A percentile compares a stretch with the other conserved stretches of the same genome.
phyloP scores from a whole-genome alignment of 2,797 vertebrate species.

The Hippocampus kuda region DNA sequence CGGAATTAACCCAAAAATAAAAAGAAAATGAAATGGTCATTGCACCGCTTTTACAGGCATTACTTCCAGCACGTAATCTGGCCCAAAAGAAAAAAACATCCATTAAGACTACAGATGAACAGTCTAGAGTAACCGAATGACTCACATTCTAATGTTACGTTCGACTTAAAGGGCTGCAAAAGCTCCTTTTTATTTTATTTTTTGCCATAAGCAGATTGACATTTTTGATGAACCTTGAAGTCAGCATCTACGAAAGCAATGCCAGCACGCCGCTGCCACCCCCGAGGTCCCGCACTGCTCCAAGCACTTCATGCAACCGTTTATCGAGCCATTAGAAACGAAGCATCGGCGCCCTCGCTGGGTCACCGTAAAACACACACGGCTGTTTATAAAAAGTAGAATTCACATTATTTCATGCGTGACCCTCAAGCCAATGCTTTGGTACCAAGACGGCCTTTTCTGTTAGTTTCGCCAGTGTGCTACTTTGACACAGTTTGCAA shows the following conservation, averaged over 20 bases:
- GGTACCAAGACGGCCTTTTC: background rate
- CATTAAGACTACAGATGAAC: conserved; percentile 42
- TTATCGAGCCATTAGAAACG: conserved; percentile 29
- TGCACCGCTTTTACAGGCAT: conserved; percentile 43
- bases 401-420: background rate
- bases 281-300: conserved; percentile 34
- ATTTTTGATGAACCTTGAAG: conserved; percentile 48
- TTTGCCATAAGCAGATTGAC: conserved; percentile 58
- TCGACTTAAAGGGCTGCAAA: conserved; percentile 52
- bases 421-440: background rate
- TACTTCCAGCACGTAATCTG: conserved; percentile 53
- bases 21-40: conserved; percentile 54
- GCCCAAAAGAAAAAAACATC: conserved; percentile 34
- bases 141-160: conserved; percentile 44
- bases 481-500: background rate
- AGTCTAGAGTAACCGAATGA: conserved; percentile 48
- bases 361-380: conserved; percentile 10
- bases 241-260: conserved; percentile 44
- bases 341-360: conserved; percentile 13
- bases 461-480: background rate
- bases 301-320: conserved; percentile 36
- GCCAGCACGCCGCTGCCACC: conserved; percentile 24
- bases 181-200: conserved; percentile 37
- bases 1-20: conserved; percentile 12
- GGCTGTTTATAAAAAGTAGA: conserved; percentile 3